Percentiles rank a stretch among this genome's conserved stretches.
Conservation (phyloP, 2,113 vertebrate genomes). For the Triplophysa tibetana region DNA sequence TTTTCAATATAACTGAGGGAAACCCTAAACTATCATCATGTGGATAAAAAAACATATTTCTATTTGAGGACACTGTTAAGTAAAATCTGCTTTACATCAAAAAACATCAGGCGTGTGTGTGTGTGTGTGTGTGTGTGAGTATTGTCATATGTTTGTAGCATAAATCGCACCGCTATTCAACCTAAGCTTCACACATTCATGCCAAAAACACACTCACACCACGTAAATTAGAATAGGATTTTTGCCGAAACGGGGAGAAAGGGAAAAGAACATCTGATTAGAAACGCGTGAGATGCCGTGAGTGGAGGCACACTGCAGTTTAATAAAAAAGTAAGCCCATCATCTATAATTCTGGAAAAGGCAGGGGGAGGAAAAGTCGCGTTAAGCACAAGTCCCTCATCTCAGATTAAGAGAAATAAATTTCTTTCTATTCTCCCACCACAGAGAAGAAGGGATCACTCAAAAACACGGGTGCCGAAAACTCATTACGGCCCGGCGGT, state of each 20-base stretch:
- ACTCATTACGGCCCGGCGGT: slow-evolving; percentile 41
- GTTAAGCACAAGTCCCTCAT: slow-evolving; percentile 7
- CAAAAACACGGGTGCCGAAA: slow-evolving; percentile 34
- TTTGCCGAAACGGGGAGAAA: neutral
- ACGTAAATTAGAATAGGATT: slow-evolving; percentile 12
- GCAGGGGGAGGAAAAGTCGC: slow-evolving; percentile 10
- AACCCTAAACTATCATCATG: too few species aligned
- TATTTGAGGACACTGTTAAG: neutral
- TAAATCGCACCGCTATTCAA: neutral
- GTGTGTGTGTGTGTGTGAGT: neutral
- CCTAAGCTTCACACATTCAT: neutral
- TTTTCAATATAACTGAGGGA: too few species aligned
- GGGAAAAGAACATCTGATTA: slow-evolving; percentile 13
- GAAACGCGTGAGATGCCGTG: slow-evolving; percentile 3
- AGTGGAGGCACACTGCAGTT: slow-evolving; percentile 1
- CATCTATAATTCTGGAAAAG: slow-evolving; percentile 29
- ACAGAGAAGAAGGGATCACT: slow-evolving; percentile 45
- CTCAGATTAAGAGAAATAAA: slow-evolving; percentile 48
- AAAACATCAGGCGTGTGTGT: neutral
- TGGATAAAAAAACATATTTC: too few species aligned
- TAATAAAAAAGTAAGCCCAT: slow-evolving; percentile 44
- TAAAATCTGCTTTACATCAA: neutral
- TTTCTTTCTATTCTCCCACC: slow-evolving; percentile 17
- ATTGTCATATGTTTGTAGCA: neutral
- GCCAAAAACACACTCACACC: neutral